Evolutionary conservation across 2,113 vertebrate genomes (phyloP), one percentile per base, ranked within the genome.

Genomic region (Orientallactaga bullata): DNA sequence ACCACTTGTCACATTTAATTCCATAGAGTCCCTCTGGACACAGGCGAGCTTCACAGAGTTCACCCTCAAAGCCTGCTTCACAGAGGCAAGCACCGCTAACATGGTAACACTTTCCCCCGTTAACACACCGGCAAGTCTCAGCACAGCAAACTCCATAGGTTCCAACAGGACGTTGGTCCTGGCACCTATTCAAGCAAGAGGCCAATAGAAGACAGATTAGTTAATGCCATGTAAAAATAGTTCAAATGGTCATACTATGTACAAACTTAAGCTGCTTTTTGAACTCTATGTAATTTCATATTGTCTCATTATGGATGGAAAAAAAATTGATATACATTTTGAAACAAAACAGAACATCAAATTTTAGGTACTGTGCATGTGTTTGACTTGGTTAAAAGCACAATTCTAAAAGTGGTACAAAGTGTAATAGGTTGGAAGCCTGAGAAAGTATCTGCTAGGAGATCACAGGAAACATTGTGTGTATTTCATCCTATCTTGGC

Each of bases 111-210:
- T 99, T 98, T 42, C 98, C 98, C 63, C 99, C 98, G 13, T 99
- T 99, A 95, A 98, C 89, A 91, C 99, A 99, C 61, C 84, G 98
- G 95, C 99, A 99, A 11, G 91, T 97, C 97, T 99, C 98, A 0
- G 98, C 95, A 90, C 99, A 99, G 42, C 39, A 97, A 18, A 98
- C 83, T 13, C 99, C 99, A 0, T 98, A 99, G 30, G 97, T 98
- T 6, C 99, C 99, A 58, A 99, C 98, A 0, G 99, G 98, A 88
- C 99, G 99, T 95, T 99, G 98, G 0, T 99, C 99, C 96, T 99
- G 99, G 96, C 99, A 99, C 78, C 99, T 99, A 95, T 28, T 58
- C 77, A 72, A 84, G 66, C 94, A 88, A 90, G 23, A 82, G 61
- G 0, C 1, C 11, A 76, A 0, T 11, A n/a, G 51, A 82, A 93